A percentile compares a stretch with the other conserved stretches of the same genome.
These are phyloP conservation scores for Pseudorectes ferrugineus DNA, from an alignment of 2,113 vertebrate genomes.

Conservation along the genomic window DNA sequence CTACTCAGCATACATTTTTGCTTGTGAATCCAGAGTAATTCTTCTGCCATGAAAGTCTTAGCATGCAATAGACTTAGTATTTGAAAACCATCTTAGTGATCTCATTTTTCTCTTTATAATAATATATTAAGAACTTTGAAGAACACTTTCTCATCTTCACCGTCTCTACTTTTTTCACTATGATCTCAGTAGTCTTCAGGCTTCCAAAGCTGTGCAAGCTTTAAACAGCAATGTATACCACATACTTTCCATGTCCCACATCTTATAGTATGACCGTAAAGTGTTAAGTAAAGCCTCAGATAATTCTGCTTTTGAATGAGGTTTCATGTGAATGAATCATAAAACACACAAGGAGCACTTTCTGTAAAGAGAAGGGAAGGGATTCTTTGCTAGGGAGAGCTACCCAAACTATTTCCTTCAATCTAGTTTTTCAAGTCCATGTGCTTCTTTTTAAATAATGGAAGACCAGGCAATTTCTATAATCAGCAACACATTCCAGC, in stretches of 20 bases:
- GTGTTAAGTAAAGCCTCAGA: neutral
- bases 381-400: neutral
- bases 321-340: conserved; percentile 22
- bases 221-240: conserved; percentile 12
- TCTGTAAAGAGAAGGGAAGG: neutral
- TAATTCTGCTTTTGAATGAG: conserved; percentile 19
- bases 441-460: conserved; percentile 38
- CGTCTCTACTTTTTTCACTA: neutral
- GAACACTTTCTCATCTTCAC: neutral
- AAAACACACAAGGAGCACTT: neutral
- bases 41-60: neutral
- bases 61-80: neutral
- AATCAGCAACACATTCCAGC: neutral
- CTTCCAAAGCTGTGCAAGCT: neutral
- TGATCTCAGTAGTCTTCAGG: neutral
- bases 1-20: neutral
- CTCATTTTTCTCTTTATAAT: neutral
- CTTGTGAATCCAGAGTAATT: neutral
- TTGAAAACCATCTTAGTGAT: neutral
- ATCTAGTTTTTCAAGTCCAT: neutral
- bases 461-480: neutral
- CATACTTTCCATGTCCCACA: conserved; percentile 6
- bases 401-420: neutral
- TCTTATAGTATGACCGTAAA: neutral
- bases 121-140: neutral